Percentiles rank a stretch among this genome's conserved stretches.
Conservation (phyloP, 1,140 invertebrate species). For the Bombus difficillimus region DNA sequence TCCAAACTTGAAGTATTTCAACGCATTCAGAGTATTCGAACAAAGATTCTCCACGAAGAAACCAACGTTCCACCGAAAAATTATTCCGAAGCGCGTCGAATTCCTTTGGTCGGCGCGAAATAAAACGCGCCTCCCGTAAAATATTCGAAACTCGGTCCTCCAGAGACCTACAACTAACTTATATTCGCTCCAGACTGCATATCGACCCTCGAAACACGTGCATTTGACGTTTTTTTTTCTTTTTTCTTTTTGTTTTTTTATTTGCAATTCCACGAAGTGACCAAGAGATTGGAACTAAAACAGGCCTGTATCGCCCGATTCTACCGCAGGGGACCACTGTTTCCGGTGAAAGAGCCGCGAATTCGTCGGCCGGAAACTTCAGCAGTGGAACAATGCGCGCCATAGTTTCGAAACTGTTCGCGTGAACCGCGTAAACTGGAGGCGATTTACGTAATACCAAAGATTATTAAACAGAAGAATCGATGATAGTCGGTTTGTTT, state of each 20-base stretch:
- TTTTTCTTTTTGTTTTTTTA: background rate
- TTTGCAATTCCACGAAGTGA: constrained; percentile 25
- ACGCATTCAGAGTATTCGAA: background rate
- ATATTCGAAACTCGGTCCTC: constrained; percentile 45
- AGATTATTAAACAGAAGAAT: background rate
- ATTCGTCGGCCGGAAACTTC: background rate
- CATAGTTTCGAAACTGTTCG: background rate
- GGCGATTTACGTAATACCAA: background rate
- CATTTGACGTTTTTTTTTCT: constrained; percentile 6
- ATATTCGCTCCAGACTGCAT: background rate
- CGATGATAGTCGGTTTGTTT: background rate
- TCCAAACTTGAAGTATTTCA: background rate
- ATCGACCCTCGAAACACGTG: background rate
- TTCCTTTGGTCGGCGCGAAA: constrained; percentile 25
- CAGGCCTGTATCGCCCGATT: background rate
- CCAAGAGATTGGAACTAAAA: background rate
- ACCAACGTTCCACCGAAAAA: background rate
- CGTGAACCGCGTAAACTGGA: background rate
- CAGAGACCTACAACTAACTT: background rate
- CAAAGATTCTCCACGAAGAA: background rate
- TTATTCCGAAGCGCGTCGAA: constrained; percentile 19
- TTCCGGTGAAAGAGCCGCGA: background rate
- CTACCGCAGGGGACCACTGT: background rate
- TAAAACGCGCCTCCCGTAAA: constrained; percentile 16
- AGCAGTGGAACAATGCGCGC: background rate